phyloP scores from a whole-genome alignment of 2,888 invertebrate genomes.

The Tolmerus cingulatus region DNA sequence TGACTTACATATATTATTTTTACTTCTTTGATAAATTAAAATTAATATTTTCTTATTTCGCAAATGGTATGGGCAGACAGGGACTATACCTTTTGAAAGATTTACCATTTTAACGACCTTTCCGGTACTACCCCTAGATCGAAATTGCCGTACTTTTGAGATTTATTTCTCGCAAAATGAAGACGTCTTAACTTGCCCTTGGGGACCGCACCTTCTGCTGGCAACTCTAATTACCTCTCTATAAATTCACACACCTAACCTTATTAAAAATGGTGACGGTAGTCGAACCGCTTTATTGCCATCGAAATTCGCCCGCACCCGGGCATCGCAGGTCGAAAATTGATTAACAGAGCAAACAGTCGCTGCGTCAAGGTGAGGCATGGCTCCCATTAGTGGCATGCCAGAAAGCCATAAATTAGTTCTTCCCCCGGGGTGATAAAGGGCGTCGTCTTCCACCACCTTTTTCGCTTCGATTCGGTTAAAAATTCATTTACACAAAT shows the following conservation, averaged over 20 bases:
- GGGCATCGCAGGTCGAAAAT: background rate
- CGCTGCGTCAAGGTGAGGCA: background rate
- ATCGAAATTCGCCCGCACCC: background rate
- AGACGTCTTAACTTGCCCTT: background rate
- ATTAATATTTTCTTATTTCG: too few relatives aligned
- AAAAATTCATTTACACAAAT: constrained; percentile 4
- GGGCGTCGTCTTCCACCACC: background rate
- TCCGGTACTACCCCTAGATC: too few relatives aligned
- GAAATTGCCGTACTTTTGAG: background rate
- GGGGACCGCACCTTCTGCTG: background rate
- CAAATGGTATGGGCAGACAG: too few relatives aligned
- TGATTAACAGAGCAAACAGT: constrained; percentile 21
- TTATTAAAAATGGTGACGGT: background rate
- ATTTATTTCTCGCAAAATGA: background rate
- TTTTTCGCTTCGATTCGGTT: background rate
- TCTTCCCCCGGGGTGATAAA: background rate
- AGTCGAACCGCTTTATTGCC: background rate
- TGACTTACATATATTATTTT: too few relatives aligned
- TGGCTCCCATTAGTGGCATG: background rate
- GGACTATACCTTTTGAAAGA: too few relatives aligned
- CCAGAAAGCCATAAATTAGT: constrained; percentile 20
- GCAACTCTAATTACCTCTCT: background rate
- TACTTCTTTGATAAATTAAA: too few relatives aligned
- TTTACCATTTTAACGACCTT: too few relatives aligned
- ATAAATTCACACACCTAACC: background rate